phyloP scores from a whole-genome alignment of 2,113 vertebrate genomes.

The Psophia crepitans region DNA sequence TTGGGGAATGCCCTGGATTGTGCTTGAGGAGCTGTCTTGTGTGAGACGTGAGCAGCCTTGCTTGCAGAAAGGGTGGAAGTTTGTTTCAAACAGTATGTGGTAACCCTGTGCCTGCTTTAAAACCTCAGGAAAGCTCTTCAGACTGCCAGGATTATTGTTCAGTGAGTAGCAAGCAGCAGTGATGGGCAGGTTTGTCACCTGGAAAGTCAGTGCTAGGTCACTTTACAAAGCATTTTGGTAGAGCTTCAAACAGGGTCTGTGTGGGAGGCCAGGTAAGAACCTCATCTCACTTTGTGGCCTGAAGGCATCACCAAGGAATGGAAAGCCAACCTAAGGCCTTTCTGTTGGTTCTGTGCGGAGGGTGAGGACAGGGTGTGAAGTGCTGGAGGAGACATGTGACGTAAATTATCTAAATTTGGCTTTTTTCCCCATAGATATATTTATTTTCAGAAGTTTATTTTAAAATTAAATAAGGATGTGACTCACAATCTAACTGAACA shows the following conservation, averaged over 20 bases:
- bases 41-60: conserved; percentile 69
- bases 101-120: conserved; percentile 57
- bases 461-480: neutral
- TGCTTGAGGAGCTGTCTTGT: conserved; percentile 61
- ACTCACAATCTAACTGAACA: neutral
- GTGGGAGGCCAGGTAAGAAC: conserved; percentile 65
- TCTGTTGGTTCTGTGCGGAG: neutral
- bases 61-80: conserved; percentile 50
- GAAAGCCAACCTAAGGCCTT: neutral
- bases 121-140: conserved; percentile 35
- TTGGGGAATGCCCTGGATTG: conserved; percentile 82
- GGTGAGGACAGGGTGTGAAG: neutral
- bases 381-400: neutral
- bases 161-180: conserved; percentile 20
- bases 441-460: conserved; percentile 14
- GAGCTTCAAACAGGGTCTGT: conserved; percentile 48
- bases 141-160: conserved; percentile 37
- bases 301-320: neutral
- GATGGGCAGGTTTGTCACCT: conserved; percentile 33
- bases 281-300: neutral
- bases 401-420: neutral
- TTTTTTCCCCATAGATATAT: neutral
- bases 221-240: conserved; percentile 24
- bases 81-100: neutral
- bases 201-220: neutral